Evolutionary conservation across 1,140 invertebrate genomes (phyloP).

Genomic region (Samia ricini): DNA sequence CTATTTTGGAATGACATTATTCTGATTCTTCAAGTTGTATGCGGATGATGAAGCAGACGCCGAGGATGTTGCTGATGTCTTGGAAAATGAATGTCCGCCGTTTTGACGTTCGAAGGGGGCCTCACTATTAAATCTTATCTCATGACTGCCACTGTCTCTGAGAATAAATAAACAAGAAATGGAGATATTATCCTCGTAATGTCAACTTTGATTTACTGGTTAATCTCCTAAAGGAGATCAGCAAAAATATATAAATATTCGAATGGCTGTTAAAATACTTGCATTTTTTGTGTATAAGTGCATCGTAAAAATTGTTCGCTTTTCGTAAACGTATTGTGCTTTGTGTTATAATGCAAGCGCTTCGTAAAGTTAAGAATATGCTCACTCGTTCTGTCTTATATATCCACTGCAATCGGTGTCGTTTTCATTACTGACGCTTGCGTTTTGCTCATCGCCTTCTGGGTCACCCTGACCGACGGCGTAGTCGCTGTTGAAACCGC

Average conservation of each 20-base stretch:
- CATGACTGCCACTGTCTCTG: conserved; percentile 20
- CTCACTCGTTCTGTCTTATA: conserved; percentile 14
- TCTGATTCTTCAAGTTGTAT: conserved; percentile 14
- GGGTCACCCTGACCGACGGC: conserved; percentile 8
- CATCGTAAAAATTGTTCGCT: too few relatives aligned
- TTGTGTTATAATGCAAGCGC: too few relatives aligned
- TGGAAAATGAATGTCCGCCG: conserved; percentile 23
- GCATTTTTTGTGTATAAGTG: too few relatives aligned
- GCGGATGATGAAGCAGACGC: conserved; percentile 28
- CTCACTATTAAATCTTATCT: conserved; percentile 23
- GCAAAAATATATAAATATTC: too few relatives aligned
- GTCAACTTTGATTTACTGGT: too few relatives aligned
- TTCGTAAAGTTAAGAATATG: background rate
- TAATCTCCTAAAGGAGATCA: too few relatives aligned
- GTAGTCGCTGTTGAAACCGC: conserved; percentile 24
- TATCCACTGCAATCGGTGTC: conserved; percentile 16
- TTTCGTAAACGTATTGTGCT: too few relatives aligned
- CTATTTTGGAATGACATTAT: background rate
- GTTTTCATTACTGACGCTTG: conserved; percentile 19
- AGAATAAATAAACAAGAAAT: background rate
- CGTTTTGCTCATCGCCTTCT: conserved; percentile 27
- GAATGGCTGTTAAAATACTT: too few relatives aligned
- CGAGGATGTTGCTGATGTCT: conserved; percentile 19
- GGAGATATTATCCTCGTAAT: too few relatives aligned
- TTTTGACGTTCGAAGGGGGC: conserved; percentile 9